phyloP scores from a whole-genome alignment of 1,140 invertebrate genomes.

The Tyrophagus putrescentiae region DNA sequence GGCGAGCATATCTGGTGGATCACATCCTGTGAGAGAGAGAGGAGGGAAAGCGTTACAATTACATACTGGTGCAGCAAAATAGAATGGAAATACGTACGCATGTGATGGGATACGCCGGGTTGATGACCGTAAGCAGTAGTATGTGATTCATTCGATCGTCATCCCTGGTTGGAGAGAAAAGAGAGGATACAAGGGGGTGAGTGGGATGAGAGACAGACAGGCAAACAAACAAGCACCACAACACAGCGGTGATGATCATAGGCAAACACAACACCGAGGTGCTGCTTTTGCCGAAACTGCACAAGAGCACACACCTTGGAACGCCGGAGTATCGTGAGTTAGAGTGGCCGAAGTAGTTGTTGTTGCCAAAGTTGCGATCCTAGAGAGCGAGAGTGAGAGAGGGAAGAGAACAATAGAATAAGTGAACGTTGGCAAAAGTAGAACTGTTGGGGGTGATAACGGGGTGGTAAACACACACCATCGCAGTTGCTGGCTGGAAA shows the following conservation, averaged over 20 bases:
- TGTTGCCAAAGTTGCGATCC: constrained; percentile 15
- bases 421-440: too few relatives aligned
- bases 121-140: constrained; percentile 83
- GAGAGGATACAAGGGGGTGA: too few relatives aligned
- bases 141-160: constrained; percentile 64
- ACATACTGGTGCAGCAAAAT: background rate
- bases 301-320: background rate
- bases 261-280: too few relatives aligned
- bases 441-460: too few relatives aligned
- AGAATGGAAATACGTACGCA: constrained; percentile 59
- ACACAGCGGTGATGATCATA: background rate
- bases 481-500: too few relatives aligned
- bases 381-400: too few relatives aligned
- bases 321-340: constrained; percentile 18
- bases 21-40: constrained; percentile 58
- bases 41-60: constrained; percentile 9
- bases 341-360: constrained; percentile 18
- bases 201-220: background rate
- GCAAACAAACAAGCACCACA: background rate
- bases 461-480: too few relatives aligned
- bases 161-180: too few relatives aligned
- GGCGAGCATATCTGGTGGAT: constrained; percentile 88
- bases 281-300: background rate
- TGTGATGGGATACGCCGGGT: constrained; percentile 94
- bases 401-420: too few relatives aligned